Conservation (phyloP, 2,888 invertebrate species). For the Elmis aenea region DNA sequence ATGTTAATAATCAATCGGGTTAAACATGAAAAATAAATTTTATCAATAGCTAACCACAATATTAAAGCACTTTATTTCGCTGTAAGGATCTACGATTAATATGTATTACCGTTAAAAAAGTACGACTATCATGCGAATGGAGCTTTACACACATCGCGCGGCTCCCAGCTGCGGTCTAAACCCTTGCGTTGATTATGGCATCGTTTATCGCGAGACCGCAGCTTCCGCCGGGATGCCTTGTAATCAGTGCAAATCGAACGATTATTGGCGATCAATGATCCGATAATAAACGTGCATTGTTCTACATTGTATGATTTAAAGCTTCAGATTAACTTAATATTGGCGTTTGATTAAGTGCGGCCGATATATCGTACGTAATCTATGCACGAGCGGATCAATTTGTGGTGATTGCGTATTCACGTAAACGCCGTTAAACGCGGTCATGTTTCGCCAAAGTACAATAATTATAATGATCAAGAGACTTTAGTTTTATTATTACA, state of each 20-base stretch:
- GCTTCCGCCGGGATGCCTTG: slow-evolving; percentile 44
- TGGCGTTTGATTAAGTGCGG: slow-evolving; percentile 9
- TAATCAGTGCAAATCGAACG: slow-evolving; percentile 46
- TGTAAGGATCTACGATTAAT: background rate
- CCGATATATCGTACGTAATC: slow-evolving; percentile 9
- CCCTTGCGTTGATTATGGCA: slow-evolving; percentile 14
- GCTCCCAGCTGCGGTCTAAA: slow-evolving; percentile 13
- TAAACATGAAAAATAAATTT: background rate
- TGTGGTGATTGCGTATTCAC: no score
- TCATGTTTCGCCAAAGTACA: no score
- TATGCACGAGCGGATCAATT: no score
- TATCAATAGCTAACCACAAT: background rate
- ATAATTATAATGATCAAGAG: no score
- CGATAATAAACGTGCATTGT: slow-evolving; percentile 35
- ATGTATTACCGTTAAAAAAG: background rate
- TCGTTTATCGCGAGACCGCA: slow-evolving; percentile 32
- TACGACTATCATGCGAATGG: slow-evolving; percentile 1
- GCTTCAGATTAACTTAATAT: slow-evolving; percentile 13
- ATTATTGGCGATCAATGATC: slow-evolving; percentile 46
- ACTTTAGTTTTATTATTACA: no score
- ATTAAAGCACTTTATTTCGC: no score
- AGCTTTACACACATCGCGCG: slow-evolving; percentile 14
- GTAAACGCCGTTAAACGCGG: no score
- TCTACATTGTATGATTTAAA: slow-evolving; percentile 19
- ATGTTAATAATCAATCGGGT: no score